Evolutionary conservation across 2,113 vertebrate species (phyloP).

Genomic region (Ivindomyrus marchei): DNA sequence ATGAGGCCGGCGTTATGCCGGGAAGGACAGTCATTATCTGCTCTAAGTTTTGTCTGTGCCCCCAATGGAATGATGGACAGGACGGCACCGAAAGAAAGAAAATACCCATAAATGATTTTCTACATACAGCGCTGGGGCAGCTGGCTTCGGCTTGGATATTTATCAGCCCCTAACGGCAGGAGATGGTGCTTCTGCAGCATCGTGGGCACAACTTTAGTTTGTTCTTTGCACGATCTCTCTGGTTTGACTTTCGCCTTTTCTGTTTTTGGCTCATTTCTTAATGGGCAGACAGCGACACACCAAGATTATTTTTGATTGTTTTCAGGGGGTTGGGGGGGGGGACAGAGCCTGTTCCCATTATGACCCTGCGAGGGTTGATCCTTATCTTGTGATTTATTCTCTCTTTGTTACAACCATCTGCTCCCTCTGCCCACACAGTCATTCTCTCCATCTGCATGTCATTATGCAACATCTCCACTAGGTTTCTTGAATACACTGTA

Average conservation of each 20-base stretch:
- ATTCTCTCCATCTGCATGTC: constrained; percentile 13
- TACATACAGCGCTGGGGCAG: not conserved
- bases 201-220: not conserved
- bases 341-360: not conserved
- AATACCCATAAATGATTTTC: not conserved
- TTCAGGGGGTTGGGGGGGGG: not conserved
- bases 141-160: not conserved
- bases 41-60: not conserved
- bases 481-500: not conserved
- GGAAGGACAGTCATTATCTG: not conserved
- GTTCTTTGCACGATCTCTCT: not conserved
- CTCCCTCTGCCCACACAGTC: not conserved
- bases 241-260: not conserved
- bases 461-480: constrained; percentile 5
- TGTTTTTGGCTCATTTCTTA: not conserved
- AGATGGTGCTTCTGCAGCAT: not conserved
- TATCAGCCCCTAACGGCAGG: not conserved
- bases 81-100: not conserved
- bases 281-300: not conserved
- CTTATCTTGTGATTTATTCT: constrained; percentile 10
- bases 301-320: constrained; percentile 6
- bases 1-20: not conserved
- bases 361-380: not conserved
- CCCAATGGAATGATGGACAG: not conserved
- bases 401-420: constrained; percentile 13